Evolutionary conservation across 1,140 invertebrate genomes (phyloP).

Genomic region (Cardiocondyla obscurior): DNA sequence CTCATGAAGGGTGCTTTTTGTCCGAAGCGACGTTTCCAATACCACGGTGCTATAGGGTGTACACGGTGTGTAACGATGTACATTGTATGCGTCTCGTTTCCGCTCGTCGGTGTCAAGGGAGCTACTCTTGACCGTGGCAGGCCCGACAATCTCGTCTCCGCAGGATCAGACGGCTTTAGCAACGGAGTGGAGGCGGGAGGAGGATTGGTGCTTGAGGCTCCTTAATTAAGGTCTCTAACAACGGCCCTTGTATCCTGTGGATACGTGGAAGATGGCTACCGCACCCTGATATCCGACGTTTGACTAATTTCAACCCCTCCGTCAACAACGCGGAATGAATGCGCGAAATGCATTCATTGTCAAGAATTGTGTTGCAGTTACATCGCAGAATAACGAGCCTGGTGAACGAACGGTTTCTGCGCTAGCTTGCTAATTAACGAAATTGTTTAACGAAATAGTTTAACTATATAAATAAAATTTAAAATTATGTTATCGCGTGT

Average conservation of each 20-base stretch:
- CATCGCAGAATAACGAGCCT: not conserved
- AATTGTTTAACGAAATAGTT: too few relatives aligned
- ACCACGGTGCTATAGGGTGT: conserved; percentile 27
- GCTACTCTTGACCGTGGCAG: conserved; percentile 48
- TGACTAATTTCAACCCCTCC: conserved; percentile 41
- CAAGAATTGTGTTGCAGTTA: not conserved
- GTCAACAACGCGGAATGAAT: conserved; percentile 10
- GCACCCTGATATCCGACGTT: conserved; percentile 15
- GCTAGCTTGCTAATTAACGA: not conserved
- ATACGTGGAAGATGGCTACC: conserved; percentile 11
- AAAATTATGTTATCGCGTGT: not conserved
- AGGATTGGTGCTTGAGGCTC: conserved; percentile 56
- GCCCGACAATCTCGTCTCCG: conserved; percentile 67
- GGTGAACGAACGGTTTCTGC: not conserved
- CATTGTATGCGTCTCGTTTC: conserved; percentile 49
- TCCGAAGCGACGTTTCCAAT: conserved; percentile 54
- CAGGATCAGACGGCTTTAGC: conserved; percentile 58
- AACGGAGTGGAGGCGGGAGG: not conserved
- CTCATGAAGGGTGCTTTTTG: conserved; percentile 41
- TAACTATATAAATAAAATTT: too few relatives aligned
- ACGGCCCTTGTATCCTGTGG: conserved; percentile 48
- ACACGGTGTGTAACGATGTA: conserved; percentile 33
- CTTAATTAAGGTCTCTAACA: conserved; percentile 71
- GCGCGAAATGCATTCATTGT: conserved; percentile 7
- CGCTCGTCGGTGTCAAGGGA: conserved; percentile 40